Percentiles rank a stretch among this genome's conserved stretches.
Evolutionary conservation across 2,888 invertebrate species (phyloP).

Genomic region (Germaria angustata): DNA sequence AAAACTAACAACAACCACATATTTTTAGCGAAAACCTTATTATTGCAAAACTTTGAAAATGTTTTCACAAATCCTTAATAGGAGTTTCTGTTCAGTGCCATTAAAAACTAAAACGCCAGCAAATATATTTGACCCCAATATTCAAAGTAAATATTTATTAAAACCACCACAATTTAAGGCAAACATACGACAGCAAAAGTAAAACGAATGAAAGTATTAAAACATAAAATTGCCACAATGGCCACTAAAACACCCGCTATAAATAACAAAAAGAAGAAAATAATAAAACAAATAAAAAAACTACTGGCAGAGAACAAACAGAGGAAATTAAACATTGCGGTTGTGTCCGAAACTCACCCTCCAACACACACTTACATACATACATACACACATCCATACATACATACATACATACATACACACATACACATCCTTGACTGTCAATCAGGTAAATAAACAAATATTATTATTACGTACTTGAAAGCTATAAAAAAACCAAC

Average conservation of each 20-base stretch:
- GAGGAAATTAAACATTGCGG: not conserved
- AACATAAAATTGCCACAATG: slow-evolving; percentile 27
- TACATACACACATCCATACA: not conserved
- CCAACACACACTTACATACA: no score
- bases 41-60: no score
- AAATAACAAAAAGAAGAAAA: not conserved
- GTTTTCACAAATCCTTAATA: not conserved
- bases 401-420: not conserved
- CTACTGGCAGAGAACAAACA: no score
- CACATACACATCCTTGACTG: not conserved
- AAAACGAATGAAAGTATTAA: slow-evolving; percentile 11
- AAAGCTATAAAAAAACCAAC: not conserved
- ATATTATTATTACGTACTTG: slow-evolving; percentile 50
- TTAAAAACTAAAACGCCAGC: not conserved
- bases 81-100: not conserved
- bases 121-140: slow-evolving; percentile 8
- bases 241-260: slow-evolving; percentile 13
- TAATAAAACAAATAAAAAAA: not conserved
- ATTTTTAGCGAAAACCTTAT: no score
- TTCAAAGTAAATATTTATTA: slow-evolving; percentile 3
- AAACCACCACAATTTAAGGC: not conserved
- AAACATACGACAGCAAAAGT: not conserved
- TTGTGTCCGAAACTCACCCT: slow-evolving; percentile 7
- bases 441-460: slow-evolving; percentile 1
- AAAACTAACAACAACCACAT: not conserved